phyloP scores from a whole-genome alignment of 2,113 vertebrate species.

The Scolopax mira region DNA sequence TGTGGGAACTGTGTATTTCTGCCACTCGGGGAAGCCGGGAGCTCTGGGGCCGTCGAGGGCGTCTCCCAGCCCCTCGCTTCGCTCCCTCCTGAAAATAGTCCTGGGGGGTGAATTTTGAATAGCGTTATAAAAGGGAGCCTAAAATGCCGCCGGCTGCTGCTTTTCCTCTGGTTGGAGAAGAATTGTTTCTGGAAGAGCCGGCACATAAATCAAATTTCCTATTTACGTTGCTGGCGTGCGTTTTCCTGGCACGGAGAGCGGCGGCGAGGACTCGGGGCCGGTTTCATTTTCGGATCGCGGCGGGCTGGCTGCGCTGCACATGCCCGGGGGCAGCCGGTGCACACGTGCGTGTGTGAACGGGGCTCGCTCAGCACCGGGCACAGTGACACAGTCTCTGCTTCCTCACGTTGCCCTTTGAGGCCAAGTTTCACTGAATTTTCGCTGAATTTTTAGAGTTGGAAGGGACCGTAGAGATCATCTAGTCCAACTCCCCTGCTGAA shows the following conservation, averaged over 20 bases:
- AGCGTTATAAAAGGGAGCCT: not conserved
- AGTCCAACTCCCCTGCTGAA: no score
- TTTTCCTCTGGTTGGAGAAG: not conserved
- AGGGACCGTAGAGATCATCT: no score
- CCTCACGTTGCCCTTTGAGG: rapidly evolving
- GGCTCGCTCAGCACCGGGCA: not conserved
- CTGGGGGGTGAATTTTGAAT: not conserved
- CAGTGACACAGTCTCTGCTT: rapidly evolving
- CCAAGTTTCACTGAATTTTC: no score
- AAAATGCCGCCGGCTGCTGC: not conserved
- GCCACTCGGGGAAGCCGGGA: not conserved
- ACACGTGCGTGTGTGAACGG: rapidly evolving
- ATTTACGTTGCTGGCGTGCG: rapidly evolving
- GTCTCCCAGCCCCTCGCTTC: not conserved
- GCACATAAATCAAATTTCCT: not conserved
- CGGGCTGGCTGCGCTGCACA: not conserved
- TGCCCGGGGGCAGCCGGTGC: not conserved
- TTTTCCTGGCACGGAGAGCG: not conserved
- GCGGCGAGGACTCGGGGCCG: not conserved
- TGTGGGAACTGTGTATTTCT: conserved; percentile 49
- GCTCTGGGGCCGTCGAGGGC: not conserved
- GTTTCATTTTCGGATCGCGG: not conserved
- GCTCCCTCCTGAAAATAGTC: not conserved
- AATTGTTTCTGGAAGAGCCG: not conserved
- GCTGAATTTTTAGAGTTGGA: no score